Evolutionary conservation across 2,113 vertebrate genomes (phyloP).

Genomic region (Scomber japonicus): DNA sequence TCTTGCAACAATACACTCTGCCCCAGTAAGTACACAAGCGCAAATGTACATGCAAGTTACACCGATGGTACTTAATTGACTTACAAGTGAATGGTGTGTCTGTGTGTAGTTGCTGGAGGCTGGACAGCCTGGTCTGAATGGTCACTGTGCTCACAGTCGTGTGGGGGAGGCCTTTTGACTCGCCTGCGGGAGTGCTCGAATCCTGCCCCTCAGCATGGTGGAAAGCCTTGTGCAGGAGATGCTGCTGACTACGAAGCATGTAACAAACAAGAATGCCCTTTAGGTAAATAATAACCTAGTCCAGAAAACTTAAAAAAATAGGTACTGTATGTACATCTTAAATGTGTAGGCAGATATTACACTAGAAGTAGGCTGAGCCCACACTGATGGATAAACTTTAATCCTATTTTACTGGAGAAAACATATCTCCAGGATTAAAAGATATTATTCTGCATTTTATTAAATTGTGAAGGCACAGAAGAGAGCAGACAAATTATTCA

Average conservation of each 20-base stretch:
- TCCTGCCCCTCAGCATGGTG: conserved; percentile 90
- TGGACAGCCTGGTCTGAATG: conserved; percentile 96
- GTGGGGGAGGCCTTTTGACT: conserved; percentile 91
- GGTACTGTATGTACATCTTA: neutral
- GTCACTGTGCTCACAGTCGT: conserved; percentile 91
- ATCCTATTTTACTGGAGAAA: conserved; percentile 25
- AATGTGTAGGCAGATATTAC: conserved; percentile 18
- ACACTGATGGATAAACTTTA: neutral
- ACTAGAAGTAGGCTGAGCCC: conserved; percentile 11
- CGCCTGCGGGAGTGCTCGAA: conserved; percentile 90
- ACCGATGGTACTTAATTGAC: neutral
- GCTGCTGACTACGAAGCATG: conserved; percentile 89
- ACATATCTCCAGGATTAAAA: conserved; percentile 36
- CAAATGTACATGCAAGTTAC: neutral
- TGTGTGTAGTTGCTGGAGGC: conserved; percentile 89
- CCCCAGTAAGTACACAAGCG: conserved; percentile 84
- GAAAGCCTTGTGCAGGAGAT: conserved; percentile 90
- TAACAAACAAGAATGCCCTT: conserved; percentile 90
- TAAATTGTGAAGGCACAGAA: conserved; percentile 5
- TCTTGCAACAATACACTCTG: conserved; percentile 89
- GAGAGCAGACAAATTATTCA: conserved; percentile 5
- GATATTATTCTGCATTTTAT: conserved; percentile 22
- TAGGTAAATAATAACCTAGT: conserved; percentile 70
- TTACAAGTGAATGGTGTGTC: neutral
- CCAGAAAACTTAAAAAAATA: neutral